phyloP scores from a whole-genome alignment of 2,113 vertebrate species.

The Salvator merianae region DNA sequence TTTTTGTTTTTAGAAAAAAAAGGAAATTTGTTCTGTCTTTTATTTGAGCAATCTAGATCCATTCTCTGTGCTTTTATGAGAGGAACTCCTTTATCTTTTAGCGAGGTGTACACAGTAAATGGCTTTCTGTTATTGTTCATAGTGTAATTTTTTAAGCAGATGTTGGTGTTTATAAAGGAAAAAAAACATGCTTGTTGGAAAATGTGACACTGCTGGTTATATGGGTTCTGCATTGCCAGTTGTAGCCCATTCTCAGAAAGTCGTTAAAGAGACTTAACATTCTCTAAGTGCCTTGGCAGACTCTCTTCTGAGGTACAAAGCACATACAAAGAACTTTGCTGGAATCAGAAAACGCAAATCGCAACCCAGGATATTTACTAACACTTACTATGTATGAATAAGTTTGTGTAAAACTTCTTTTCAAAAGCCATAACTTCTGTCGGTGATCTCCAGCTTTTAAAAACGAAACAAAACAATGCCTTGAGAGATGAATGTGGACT shows the following conservation, averaged over 20 bases:
- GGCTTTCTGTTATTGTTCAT: constrained; percentile 45
- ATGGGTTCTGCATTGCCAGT: constrained; percentile 68
- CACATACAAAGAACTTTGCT: constrained; percentile 76
- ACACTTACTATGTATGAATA: constrained; percentile 49
- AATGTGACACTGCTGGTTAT: constrained; percentile 63
- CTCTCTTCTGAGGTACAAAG: constrained; percentile 78
- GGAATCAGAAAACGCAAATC: constrained; percentile 65
- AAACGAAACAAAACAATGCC: constrained; percentile 67
- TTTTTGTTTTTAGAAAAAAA: constrained; percentile 53
- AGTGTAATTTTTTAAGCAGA: constrained; percentile 65
- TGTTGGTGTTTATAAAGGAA: constrained; percentile 59
- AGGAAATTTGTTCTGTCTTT: constrained; percentile 59
- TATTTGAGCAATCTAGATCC: constrained; percentile 66
- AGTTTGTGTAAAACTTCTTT: constrained; percentile 52
- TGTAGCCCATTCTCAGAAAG: constrained; percentile 69
- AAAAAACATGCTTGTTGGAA: constrained; percentile 29
- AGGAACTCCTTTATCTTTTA: constrained; percentile 69
- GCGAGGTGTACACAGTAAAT: constrained; percentile 59
- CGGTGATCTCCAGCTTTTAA: constrained; percentile 79
- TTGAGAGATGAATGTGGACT: constrained; percentile 58
- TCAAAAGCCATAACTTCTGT: constrained; percentile 78
- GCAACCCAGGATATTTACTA: constrained; percentile 74
- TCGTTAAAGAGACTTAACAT: constrained; percentile 69
- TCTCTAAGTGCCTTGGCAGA: constrained; percentile 81
- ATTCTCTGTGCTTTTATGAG: constrained; percentile 71